A percentile compares a stretch with the other conserved stretches of the same genome.
These are phyloP conservation scores for Taeniopygia guttata DNA, from an alignment of 2,797 vertebrate genomes.

Conservation along the genomic window DNA sequence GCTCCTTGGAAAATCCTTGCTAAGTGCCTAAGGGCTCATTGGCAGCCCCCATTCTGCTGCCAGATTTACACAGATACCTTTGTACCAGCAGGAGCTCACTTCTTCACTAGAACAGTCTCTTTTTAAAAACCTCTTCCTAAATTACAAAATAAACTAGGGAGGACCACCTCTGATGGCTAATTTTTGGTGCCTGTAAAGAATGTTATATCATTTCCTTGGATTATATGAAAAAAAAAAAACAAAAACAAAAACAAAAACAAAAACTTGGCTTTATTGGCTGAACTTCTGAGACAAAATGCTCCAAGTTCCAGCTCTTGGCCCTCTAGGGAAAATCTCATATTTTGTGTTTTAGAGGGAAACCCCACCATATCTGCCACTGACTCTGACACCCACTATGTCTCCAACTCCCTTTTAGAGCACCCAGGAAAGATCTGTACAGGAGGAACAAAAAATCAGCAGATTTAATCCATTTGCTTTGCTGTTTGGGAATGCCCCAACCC, in stretches of 20 bases:
- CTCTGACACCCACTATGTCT: neutral
- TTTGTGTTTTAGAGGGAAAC: neutral
- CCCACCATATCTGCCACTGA: neutral
- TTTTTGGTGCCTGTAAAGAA: neutral
- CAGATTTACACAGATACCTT: neutral
- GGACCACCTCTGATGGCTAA: neutral
- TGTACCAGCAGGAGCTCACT: neutral
- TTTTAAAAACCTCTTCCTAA: neutral
- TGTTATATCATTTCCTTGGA: neutral
- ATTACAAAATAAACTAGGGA: neutral
- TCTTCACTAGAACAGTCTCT: neutral
- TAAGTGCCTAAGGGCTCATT: neutral
- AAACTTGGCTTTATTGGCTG: neutral
- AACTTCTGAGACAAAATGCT: neutral
- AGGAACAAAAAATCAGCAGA: neutral
- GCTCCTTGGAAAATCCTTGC: slow-evolving; percentile 29
- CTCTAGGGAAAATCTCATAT: neutral
- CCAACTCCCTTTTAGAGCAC: neutral
- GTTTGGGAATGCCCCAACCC: neutral
- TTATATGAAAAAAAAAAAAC: neutral
- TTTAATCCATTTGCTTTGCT: neutral
- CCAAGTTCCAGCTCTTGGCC: neutral
- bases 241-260: neutral
- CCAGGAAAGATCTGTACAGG: neutral
- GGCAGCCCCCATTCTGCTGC: neutral